phyloP scores from a whole-genome alignment of 2,888 invertebrate species.

The Atrina japonica region DNA sequence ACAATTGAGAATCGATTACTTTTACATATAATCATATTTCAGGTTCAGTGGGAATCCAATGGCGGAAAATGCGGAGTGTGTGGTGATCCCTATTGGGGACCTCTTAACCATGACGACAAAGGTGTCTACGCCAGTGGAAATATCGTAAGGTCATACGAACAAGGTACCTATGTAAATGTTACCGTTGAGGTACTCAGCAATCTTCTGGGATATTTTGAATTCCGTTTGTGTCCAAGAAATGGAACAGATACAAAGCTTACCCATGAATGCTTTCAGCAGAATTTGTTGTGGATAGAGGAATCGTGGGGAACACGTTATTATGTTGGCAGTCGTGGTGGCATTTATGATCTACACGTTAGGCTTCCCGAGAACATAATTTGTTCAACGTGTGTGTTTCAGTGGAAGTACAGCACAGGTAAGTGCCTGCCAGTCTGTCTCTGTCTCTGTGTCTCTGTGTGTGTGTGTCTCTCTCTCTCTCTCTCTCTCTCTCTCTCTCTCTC shows the following conservation, averaged over 20 bases:
- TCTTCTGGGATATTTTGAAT: conserved; percentile 79
- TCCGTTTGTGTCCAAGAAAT: conserved; percentile 77
- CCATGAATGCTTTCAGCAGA: conserved; percentile 76
- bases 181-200: conserved; percentile 78
- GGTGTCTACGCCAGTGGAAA: conserved; percentile 76
- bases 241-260: conserved; percentile 63
- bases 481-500: too few species aligned
- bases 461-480: too few species aligned
- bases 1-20: too few species aligned
- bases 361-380: conserved; percentile 75
- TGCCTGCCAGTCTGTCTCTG: too few species aligned
- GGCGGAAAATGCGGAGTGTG: conserved; percentile 93
- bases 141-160: conserved; percentile 71
- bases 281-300: conserved; percentile 70
- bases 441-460: too few species aligned
- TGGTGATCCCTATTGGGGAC: conserved; percentile 87
- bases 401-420: conserved; percentile 80
- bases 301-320: conserved; percentile 64
- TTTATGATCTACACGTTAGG: conserved; percentile 62
- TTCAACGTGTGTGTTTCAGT: conserved; percentile 80
- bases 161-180: conserved; percentile 76
- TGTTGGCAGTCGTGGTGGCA: conserved; percentile 61
- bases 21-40: too few species aligned
- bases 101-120: conserved; percentile 74
- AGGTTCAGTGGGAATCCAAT: conserved; percentile 73